phyloP scores from a whole-genome alignment of 2,797 vertebrate genomes.

The Octomys mimax region DNA sequence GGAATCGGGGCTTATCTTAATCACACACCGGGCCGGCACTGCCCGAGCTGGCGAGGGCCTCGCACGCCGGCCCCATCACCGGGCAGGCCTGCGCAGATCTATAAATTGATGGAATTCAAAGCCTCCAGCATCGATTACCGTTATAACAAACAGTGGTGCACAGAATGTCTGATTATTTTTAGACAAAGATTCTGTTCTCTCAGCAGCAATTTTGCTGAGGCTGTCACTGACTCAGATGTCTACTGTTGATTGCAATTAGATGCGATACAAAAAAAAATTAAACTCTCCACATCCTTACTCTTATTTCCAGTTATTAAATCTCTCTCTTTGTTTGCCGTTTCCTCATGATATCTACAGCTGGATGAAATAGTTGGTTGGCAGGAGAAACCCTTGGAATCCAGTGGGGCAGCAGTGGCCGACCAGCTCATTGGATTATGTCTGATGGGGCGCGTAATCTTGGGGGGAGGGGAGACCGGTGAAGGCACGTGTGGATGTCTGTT shows the following conservation, averaged over 20 bases:
- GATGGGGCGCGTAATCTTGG: slow-evolving; percentile 80
- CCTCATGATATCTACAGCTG: slow-evolving; percentile 89
- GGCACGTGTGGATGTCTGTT: slow-evolving; percentile 55
- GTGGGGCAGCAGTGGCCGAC: slow-evolving; percentile 82
- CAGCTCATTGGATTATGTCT: slow-evolving; percentile 85
- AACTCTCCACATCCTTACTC: slow-evolving; percentile 94
- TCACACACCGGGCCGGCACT: slow-evolving; percentile 91
- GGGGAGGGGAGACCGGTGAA: slow-evolving; percentile 57
- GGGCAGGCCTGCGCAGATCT: slow-evolving; percentile 99
- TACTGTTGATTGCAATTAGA: slow-evolving; percentile 99
- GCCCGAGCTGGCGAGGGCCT: slow-evolving; percentile 84
- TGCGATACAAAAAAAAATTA: slow-evolving; percentile 97
- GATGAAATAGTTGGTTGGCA: slow-evolving; percentile 87
- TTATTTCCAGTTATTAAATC: slow-evolving; percentile 92
- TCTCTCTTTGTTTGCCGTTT: slow-evolving; percentile 90
- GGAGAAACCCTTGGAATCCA: slow-evolving; percentile 86
- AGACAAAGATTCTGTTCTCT: slow-evolving; percentile 99
- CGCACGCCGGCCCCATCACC: slow-evolving; percentile 94
- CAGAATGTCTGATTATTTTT: slow-evolving; percentile 99
- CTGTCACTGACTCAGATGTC: slow-evolving; percentile 99
- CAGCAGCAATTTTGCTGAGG: slow-evolving; percentile 99
- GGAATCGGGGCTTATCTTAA: slow-evolving; percentile 97
- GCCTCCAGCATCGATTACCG: slow-evolving; percentile 99
- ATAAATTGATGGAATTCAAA: slow-evolving; percentile 99
- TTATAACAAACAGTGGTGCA: slow-evolving; percentile 99